These are phyloP conservation scores for Phyllostomus discolor DNA, from an alignment of 2,113 vertebrate genomes.

Conservation along the genomic window DNA sequence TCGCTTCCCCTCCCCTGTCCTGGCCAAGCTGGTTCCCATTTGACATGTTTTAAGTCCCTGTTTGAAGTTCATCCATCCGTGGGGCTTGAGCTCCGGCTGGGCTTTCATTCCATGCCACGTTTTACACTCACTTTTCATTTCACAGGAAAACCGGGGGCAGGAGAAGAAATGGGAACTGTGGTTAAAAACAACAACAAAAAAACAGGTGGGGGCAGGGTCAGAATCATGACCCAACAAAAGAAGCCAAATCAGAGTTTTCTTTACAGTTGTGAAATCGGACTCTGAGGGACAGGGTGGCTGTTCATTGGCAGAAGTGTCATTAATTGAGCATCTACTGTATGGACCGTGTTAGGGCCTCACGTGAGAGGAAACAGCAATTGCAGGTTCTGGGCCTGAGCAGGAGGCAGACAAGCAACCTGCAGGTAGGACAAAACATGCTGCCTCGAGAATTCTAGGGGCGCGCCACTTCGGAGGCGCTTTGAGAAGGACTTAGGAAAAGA, in stretches of 20 bases:
- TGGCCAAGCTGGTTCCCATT: conserved; percentile 69
- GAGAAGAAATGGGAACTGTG: conserved; percentile 35
- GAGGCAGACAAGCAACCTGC: conserved; percentile 34
- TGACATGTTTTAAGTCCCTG: conserved; percentile 55
- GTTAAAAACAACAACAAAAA: not conserved
- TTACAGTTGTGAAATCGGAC: conserved; percentile 24
- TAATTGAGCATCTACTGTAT: conserved; percentile 61
- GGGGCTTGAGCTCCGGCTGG: conserved; percentile 60
- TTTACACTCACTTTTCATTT: conserved; percentile 63
- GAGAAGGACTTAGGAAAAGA: not conserved
- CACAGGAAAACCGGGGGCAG: conserved; percentile 47
- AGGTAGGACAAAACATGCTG: conserved; percentile 59
- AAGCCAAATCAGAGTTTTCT: not conserved
- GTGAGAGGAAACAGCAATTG: conserved; percentile 56
- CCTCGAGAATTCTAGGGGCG: not conserved
- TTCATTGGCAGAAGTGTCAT: not conserved
- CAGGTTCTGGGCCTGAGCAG: conserved; percentile 43
- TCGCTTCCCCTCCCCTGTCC: conserved; percentile 20
- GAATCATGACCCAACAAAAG: not conserved
- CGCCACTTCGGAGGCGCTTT: not conserved
- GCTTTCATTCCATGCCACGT: conserved; percentile 51
- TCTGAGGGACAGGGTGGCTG: not conserved
- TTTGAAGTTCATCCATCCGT: conserved; percentile 73
- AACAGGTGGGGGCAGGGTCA: not conserved
- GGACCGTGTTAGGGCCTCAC: not conserved